These are phyloP conservation scores for Hesperia comma DNA, from an alignment of 2,888 invertebrate genomes.

Conservation along the genomic window DNA sequence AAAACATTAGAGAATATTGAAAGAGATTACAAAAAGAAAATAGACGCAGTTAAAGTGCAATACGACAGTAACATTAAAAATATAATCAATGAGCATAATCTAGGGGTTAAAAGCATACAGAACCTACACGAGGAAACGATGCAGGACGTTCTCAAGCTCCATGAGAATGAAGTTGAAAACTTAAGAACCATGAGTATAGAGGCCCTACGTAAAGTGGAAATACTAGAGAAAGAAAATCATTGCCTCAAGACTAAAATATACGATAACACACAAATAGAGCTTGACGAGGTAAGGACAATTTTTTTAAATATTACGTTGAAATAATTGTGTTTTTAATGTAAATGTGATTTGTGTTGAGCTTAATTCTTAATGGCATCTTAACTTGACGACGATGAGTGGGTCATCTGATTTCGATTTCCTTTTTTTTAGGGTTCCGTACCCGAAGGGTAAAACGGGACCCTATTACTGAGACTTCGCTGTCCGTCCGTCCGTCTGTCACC, in stretches of 20 bases:
- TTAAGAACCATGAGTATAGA: constrained; percentile 75
- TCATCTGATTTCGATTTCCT: no score
- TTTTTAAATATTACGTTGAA: no score
- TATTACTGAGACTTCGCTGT: no score
- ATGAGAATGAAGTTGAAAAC: constrained; percentile 81
- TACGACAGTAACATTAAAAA: constrained; percentile 81
- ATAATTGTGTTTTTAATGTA: no score
- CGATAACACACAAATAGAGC: constrained; percentile 43
- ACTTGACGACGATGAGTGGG: no score
- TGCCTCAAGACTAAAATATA: constrained; percentile 56
- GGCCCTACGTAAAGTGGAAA: constrained; percentile 72
- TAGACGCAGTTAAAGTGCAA: constrained; percentile 77
- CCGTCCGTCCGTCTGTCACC: no score
- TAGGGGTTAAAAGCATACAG: constrained; percentile 82
- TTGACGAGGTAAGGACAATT: constrained; percentile 56
- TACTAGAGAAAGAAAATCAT: constrained; percentile 68
- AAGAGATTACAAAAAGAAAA: constrained; percentile 69
- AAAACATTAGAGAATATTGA: constrained; percentile 63
- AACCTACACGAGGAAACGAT: constrained; percentile 80
- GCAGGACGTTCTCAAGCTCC: constrained; percentile 71
- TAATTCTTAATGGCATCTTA: no score
- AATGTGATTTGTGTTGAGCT: no score
- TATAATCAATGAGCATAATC: constrained; percentile 80
- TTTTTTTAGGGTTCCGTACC: no score
- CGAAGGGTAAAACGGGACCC: no score